These are phyloP conservation scores for Nudaria mundana DNA, from an alignment of 2,888 invertebrate species.

Conservation along the genomic window DNA sequence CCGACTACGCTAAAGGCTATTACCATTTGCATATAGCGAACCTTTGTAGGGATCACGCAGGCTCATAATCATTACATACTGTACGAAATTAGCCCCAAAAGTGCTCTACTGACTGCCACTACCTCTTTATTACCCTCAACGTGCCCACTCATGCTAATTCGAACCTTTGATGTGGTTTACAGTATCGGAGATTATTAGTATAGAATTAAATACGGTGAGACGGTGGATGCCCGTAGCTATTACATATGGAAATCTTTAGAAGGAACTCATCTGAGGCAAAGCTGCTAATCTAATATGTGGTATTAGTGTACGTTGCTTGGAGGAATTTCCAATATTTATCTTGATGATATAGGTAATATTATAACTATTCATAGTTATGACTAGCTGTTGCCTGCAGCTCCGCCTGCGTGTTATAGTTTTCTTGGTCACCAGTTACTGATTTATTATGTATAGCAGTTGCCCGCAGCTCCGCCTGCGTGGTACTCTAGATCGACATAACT, in stretches of 20 bases:
- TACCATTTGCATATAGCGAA: constrained; percentile 77
- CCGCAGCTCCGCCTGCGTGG: too few species aligned
- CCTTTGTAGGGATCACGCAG: constrained; percentile 49
- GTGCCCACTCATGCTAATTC: constrained; percentile 73
- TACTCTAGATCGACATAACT: too few species aligned
- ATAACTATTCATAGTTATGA: too few species aligned
- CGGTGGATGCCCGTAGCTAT: constrained; percentile 25
- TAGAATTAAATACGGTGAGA: constrained; percentile 34
- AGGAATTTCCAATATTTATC: too few species aligned
- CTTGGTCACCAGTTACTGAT: too few species aligned
- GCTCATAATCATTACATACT: constrained; percentile 74
- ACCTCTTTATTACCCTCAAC: constrained; percentile 74
- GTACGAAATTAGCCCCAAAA: constrained; percentile 77
- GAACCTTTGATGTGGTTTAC: constrained; percentile 72
- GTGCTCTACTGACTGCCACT: constrained; percentile 68
- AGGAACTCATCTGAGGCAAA: constrained; percentile 15
- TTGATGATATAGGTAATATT: too few species aligned
- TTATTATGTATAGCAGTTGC: too few species aligned
- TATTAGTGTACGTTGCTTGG: constrained; percentile 11
- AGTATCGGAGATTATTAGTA: constrained; percentile 44
- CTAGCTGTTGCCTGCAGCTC: too few species aligned
- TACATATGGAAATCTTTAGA: constrained; percentile 30
- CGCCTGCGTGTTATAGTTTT: too few species aligned
- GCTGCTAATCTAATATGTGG: constrained; percentile 13
- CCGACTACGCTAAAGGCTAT: constrained; percentile 62